Conservation (phyloP, 2,888 invertebrate species). For the Dusona sp. region DNA sequence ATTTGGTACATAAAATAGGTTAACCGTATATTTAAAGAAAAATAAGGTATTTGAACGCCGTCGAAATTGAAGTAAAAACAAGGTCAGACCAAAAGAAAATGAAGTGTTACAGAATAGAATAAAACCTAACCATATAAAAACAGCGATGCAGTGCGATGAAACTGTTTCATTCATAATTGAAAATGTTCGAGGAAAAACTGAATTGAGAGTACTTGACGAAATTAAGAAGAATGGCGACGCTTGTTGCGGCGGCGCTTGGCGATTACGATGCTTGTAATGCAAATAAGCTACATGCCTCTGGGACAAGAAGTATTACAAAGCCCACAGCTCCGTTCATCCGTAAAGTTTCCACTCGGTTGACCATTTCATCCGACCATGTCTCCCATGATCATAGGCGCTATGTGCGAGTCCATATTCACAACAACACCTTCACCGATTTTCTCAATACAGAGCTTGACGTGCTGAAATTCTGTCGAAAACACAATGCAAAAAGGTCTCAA, state of each 20-base stretch:
- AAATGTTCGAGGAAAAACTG: conserved; percentile 26
- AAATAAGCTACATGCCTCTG: conserved; percentile 46
- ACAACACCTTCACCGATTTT: not conserved
- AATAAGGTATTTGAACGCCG: not conserved
- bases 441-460: not conserved
- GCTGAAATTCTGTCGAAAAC: not conserved
- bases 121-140: not conserved
- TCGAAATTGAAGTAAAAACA: not conserved
- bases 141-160: not conserved
- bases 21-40: not conserved
- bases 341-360: conserved; percentile 75
- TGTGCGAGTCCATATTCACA: not conserved
- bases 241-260: conserved; percentile 46
- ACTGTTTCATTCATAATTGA: conserved; percentile 20
- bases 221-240: conserved; percentile 52
- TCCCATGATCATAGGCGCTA: conserved; percentile 6
- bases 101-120: not conserved
- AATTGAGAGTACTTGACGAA: conserved; percentile 20
- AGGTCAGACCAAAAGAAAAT: not conserved
- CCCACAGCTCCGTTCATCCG: conserved; percentile 72
- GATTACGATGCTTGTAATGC: conserved; percentile 42
- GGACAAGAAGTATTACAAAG: conserved; percentile 46
- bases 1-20: not conserved
- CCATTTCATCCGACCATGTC: conserved; percentile 66
- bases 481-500: not conserved